These are phyloP conservation scores for Monochamus saltuarius DNA, from an alignment of 1,140 invertebrate species.

Conservation along the genomic window DNA sequence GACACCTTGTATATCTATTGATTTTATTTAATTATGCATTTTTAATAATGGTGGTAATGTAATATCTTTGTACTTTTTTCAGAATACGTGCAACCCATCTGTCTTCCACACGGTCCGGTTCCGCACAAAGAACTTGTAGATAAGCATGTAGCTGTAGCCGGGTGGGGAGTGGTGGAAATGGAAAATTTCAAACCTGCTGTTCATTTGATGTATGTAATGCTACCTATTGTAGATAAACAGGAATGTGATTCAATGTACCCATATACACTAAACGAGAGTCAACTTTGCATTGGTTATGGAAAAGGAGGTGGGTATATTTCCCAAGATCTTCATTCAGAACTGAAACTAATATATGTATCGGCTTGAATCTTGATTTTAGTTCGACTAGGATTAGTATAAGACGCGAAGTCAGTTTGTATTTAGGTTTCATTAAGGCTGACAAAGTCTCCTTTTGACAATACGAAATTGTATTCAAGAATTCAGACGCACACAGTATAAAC, in stretches of 20 bases:
- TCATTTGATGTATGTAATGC: constrained; percentile 26
- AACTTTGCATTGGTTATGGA: constrained; percentile 15
- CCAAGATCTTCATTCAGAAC: no score
- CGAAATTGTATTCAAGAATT: no score
- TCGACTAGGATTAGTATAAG: no score
- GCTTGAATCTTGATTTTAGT: no score
- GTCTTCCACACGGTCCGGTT: constrained; percentile 24
- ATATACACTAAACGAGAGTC: constrained; percentile 3
- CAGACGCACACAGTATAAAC: no score
- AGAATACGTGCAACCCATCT: constrained; percentile 34
- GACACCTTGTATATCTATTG: no score
- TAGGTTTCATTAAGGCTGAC: no score
- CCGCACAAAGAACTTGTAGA: constrained; percentile 29
- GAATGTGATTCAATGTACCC: constrained; percentile 20
- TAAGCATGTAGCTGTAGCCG: constrained; percentile 20
- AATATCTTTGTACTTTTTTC: no score
- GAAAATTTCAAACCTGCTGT: neutral
- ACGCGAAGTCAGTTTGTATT: no score
- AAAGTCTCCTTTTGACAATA: no score
- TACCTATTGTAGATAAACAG: constrained; percentile 28
- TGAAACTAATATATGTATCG: no score
- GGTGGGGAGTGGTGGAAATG: constrained; percentile 28
- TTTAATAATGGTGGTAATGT: no score
- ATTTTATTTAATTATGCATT: neutral
- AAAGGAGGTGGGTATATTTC: neutral